A percentile compares a stretch with the other conserved stretches of the same genome.
Evolutionary conservation across 2,113 vertebrate species (phyloP).

Genomic region (Orycteropus afer): DNA sequence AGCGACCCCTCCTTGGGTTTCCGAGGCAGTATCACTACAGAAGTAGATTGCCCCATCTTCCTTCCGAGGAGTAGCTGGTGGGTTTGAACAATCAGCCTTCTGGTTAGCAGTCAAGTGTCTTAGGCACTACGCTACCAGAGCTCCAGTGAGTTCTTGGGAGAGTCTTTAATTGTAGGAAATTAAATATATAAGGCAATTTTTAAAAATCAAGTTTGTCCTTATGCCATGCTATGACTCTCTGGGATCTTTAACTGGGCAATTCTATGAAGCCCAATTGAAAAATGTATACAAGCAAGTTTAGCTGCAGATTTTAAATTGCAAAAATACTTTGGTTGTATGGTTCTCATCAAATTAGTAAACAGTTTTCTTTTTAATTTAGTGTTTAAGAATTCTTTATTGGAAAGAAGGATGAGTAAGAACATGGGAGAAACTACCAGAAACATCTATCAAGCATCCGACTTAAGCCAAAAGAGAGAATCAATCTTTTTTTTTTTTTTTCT

Average conservation of each 20-base stretch:
- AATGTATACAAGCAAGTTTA: background rate
- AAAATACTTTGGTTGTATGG: background rate
- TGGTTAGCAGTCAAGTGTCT: too few species aligned
- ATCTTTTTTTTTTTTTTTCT: too few species aligned
- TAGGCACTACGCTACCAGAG: too few species aligned
- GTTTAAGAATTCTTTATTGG: background rate
- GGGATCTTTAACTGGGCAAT: conserved; percentile 2
- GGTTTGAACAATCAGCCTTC: too few species aligned
- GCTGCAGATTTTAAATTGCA: background rate
- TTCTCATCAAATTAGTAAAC: background rate
- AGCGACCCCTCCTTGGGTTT: too few species aligned
- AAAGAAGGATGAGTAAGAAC: background rate
- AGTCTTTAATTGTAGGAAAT: background rate
- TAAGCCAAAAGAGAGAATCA: conserved; percentile 9
- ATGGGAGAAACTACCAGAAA: background rate
- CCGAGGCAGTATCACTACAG: too few species aligned
- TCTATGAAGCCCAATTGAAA: background rate
- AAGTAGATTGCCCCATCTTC: too few species aligned
- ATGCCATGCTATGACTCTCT: background rate
- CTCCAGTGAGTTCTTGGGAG: background rate
- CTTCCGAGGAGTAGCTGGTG: too few species aligned
- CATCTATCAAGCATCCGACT: background rate
- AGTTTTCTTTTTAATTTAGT: conserved; percentile 17
- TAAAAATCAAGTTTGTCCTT: background rate
- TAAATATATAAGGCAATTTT: background rate